Conservation (phyloP, 2,797 vertebrate genomes). For the Neomorphus geoffroyi region DNA sequence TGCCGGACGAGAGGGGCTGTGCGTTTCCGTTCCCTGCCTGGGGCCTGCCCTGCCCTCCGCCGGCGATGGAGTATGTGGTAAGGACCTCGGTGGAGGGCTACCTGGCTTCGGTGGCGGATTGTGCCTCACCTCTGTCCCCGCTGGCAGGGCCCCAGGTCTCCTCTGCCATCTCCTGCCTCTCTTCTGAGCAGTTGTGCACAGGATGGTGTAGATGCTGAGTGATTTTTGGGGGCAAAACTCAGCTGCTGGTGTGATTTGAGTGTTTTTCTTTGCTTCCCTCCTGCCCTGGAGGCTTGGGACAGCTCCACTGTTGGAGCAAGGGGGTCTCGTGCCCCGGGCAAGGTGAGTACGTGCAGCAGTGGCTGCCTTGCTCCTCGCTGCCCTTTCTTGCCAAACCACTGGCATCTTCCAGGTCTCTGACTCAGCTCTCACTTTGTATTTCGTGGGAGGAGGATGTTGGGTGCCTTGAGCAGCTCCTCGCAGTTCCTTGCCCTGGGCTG, state of each 20-base stretch:
- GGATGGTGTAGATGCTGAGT: background rate
- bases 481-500: background rate
- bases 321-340: background rate
- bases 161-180: background rate
- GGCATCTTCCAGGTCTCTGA: background rate
- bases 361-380: background rate
- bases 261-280: background rate
- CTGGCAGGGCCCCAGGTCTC: background rate
- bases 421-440: constrained; percentile 12
- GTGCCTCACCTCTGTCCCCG: background rate
- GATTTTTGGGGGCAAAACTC: background rate
- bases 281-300: background rate
- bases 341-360: background rate
- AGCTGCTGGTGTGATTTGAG: background rate
- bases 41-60: constrained; percentile 41
- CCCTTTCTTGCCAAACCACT: background rate
- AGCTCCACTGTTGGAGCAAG: background rate
- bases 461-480: background rate
- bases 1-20: constrained; percentile 45
- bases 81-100: constrained; percentile 61
- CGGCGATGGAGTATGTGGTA: constrained; percentile 74
- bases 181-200: rapidly evolving
- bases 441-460: background rate
- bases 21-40: background rate
- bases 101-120: constrained; percentile 43